Evolutionary conservation across 2,113 vertebrate genomes (phyloP).

Genomic region (Notothenia coriiceps): DNA sequence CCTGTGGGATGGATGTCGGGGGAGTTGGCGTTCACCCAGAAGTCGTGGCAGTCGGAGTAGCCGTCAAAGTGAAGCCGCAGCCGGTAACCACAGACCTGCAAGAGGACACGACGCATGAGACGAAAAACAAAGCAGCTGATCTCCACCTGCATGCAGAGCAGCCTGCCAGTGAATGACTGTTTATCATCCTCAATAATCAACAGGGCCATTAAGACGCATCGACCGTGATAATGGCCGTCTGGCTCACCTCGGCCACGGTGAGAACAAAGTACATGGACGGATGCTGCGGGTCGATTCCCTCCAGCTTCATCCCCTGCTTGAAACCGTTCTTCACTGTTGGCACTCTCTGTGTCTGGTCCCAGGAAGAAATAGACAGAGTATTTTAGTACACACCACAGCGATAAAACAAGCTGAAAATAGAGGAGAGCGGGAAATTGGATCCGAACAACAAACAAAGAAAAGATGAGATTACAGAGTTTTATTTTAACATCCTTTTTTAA

Average conservation of each 20-base stretch:
- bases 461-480: neutral
- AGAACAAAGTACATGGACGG: constrained; percentile 98
- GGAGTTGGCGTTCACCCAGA: constrained; percentile 97
- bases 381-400: constrained; percentile 3
- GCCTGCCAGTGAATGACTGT: neutral
- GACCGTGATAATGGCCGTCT: neutral
- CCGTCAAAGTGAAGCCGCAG: constrained; percentile 97
- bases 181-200: constrained; percentile 21
- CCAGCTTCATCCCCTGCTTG: constrained; percentile 97
- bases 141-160: neutral
- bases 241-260: constrained; percentile 94
- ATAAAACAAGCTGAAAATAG: neutral
- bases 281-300: constrained; percentile 96
- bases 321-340: constrained; percentile 90
- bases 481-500: neutral
- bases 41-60: constrained; percentile 97
- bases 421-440: neutral
- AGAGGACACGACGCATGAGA: constrained; percentile 5
- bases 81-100: constrained; percentile 94
- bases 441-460: constrained; percentile 6
- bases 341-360: constrained; percentile 86
- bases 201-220: neutral
- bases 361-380: constrained; percentile 6
- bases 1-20: constrained; percentile 93
- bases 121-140: neutral